Evolutionary conservation across 2,888 invertebrate genomes (phyloP), one percentile per base, ranked within the genome.

Genomic region (Pinctada fucata): DNA sequence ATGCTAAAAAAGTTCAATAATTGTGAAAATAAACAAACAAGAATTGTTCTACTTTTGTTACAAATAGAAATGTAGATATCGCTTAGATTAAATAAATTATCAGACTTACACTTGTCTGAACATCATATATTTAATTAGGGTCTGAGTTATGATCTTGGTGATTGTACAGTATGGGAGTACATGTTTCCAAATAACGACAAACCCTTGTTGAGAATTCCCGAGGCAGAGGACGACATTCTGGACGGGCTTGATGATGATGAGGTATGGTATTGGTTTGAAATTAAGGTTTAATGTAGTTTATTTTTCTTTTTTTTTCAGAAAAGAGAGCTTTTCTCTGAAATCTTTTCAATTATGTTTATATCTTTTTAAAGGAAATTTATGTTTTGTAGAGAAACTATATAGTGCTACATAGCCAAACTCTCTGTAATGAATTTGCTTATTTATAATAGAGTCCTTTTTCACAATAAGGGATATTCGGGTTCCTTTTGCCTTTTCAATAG

Each of bases 141-240:
- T 69, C 78, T 92, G 81, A 85, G 82, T 67, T 92, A 91, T 88
- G 92, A 92, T 82, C 88, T 92, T 63, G 91, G 91, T 48, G 92
- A 92, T 83, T 90, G 90, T 81, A 90, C 91, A 1, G 83, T 83
- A 64, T 92, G 92, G 92, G 92, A 92, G 83, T 92, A 87, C 86
- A 92, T 92, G 92, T 92, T 92, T 76, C 92, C 92, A 0, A 88
- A 88, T 50, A 88, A 90, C 50, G 92, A 92, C 76, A 92, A 92
- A 79, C 91, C 91, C 4, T 76, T 89, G 69, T 82, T 91, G 65
- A 88, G 89, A 79, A 87, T 92, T 31, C 91, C 92, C 6, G 90
- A 90, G 52, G 87, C 88, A 45, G 91, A 90, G 48, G 89, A 91
- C 72, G 90, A 90, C 69, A 86, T 88, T 31, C 76, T 86, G 50